Conservation (phyloP, 2,113 vertebrate genomes). For the Rostratula benghalensis region DNA sequence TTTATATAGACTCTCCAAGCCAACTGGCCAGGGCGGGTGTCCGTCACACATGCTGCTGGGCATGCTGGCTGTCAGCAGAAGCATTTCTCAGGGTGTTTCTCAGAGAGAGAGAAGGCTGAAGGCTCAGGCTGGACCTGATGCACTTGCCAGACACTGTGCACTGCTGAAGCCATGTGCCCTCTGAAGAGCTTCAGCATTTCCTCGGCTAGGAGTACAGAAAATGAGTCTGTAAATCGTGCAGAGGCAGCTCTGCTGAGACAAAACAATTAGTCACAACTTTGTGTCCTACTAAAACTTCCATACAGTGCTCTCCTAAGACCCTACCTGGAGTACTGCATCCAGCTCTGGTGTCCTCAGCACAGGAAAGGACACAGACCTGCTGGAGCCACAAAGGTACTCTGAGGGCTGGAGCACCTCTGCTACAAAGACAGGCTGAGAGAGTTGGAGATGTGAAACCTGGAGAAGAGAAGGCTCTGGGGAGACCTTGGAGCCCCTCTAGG, state of each 20-base stretch:
- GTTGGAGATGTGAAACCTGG: background rate
- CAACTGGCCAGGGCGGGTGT: background rate
- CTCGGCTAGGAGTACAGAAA: rapidly evolving
- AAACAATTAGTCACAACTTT: background rate
- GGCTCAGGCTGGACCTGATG: background rate
- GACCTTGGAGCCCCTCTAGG: background rate
- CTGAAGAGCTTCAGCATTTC: background rate
- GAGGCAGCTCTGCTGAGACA: background rate
- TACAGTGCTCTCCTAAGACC: background rate
- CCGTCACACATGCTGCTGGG: background rate
- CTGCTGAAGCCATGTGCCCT: rapidly evolving
- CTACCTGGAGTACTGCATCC: background rate
- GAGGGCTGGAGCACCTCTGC: background rate
- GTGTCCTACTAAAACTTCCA: background rate
- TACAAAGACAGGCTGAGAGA: background rate
- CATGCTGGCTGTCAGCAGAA: rapidly evolving
- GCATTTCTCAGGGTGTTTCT: rapidly evolving
- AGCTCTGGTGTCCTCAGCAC: background rate
- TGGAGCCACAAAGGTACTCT: background rate
- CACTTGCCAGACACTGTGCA: rapidly evolving
- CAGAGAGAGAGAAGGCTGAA: background rate
- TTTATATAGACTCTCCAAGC: background rate
- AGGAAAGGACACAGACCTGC: background rate
- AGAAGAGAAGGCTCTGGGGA: background rate
- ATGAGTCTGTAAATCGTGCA: background rate